Evolutionary conservation across 2,113 vertebrate genomes (phyloP).

Genomic region (Climacteris rufus): DNA sequence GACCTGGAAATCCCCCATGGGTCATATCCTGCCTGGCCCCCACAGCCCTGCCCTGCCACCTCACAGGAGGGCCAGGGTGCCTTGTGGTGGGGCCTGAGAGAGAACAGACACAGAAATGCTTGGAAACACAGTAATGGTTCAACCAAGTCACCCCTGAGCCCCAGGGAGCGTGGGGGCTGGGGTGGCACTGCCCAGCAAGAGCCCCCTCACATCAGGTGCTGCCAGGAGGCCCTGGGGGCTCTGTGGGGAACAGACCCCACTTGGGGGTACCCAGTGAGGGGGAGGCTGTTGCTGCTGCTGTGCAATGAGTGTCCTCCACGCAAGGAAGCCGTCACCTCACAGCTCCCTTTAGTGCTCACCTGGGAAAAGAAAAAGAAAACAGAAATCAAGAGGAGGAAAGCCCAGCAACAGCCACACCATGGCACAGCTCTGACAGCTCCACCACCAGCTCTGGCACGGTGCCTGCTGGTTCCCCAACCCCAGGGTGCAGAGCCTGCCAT

Average conservation of each 20-base stretch:
- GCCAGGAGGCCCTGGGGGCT: background rate
- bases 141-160: background rate
- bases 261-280: rapidly evolving
- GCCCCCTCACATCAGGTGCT: background rate
- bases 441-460: rapidly evolving
- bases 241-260: rapidly evolving
- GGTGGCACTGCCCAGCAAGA: rapidly evolving
- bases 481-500: background rate
- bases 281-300: background rate
- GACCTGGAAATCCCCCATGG: background rate
- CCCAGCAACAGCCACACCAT: rapidly evolving
- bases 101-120: background rate
- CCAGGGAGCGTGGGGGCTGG: background rate
- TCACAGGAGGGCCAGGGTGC: background rate
- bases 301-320: rapidly evolving
- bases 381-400: background rate
- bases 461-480: background rate
- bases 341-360: background rate
- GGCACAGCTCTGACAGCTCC: rapidly evolving
- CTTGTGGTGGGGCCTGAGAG: background rate
- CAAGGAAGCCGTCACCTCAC: rapidly evolving
- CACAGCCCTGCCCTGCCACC: background rate
- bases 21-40: background rate
- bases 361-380: background rate
- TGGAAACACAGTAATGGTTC: background rate